Evolutionary conservation across 2,888 invertebrate species (phyloP), one percentile per base, ranked within the genome.

Genomic region (Rapana venosa): DNA sequence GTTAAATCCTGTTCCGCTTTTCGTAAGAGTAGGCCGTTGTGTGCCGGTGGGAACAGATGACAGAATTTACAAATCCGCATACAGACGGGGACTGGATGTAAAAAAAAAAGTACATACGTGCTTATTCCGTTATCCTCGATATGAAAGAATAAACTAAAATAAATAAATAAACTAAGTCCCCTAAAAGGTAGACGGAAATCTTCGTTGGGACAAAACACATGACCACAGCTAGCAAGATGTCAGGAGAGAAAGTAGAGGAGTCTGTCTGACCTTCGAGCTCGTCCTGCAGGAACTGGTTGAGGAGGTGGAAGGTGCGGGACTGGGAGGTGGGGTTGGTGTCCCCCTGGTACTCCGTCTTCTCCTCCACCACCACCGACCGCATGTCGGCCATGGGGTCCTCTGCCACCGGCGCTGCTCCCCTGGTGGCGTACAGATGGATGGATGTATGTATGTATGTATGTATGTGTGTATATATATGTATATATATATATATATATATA

Each of bases 221-320:
- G 8, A 74, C 77, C 26, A 74, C 77, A 74, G 30, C 26, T 8
- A 2, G 4, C 47, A 2, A 47, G 47, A 47, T 15, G 79, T 79
- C n/a, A n/a, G 30, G 26, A 36, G 83, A 5, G 30, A 15, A 4
- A 8, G 47, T 8, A 47, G n/a, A 26, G 35, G 11, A 5, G 32
- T 30, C 8, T 35, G 22, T 35, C 70, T 66, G 26, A 88, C 88
- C 88, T n/a, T 88, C 56, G 66, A 88, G 4, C 32, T 88, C 88
- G 22, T 83, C 83, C 83, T 56, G 58, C 22, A 94, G 92, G 2
- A 93, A 92, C 77, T 93, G 92, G 90, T 93, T 93, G 15, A 94
- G 92, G 32, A 94, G 94, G 92, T 92, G 93, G 91, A 94, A 94
- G n/a, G 94, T 94, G 66, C 94, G 92, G 20, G 94, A 94, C 90